Evolutionary conservation across 2,797 vertebrate species (phyloP), one percentile per base, ranked within the genome.

Genomic region (Acrossocheilus fasciatus): DNA sequence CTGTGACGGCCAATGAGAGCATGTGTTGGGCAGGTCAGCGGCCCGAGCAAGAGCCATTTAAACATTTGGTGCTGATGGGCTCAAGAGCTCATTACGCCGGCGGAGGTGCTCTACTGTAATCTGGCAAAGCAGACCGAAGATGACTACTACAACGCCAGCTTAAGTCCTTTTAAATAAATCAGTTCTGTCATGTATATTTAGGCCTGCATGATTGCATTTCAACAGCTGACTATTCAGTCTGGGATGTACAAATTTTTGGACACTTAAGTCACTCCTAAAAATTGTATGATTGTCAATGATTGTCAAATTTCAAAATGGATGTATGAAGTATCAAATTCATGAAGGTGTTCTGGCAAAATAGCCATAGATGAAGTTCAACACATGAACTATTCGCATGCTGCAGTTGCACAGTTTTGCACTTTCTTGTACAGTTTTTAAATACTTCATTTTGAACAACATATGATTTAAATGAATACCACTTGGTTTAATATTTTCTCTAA

Each of bases 1-100:
- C 94, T 89, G 92, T 88, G 91, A 84, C 76, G 91, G 94, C 95
- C 95, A 95, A 95, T 93, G 94, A 93, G 91, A 93, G 95, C 95
- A 93, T 95, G 95, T 95, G 95, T 92, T 96, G 92, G 91, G 93
- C 89, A 90, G 95, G 94, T 92, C 94, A 93, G 88, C 90, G 92
- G 94, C 87, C 81, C 90, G 89, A 89, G 92, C 66, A 59, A 86
- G 84, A 85, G 85, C 80, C 87, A 76, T 85, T 91, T 87, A 81
- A 84, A 77, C 86, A 87, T 88, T 85, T 83, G 89, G 85, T 89
- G 89, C 88, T 70, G 81, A 81, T 41, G 45, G 52, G 81, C 75
- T 64, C 87, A 39, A 41, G 57, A 81, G 12, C 57, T 69, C 80
- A 74, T 84, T 86, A 88, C 69, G 78, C 52, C 43, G 47, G 64